A percentile compares a stretch with the other conserved stretches of the same genome.
phyloP scores from a whole-genome alignment of 2,888 invertebrate genomes.

The Spatulosminthurus flaviceps region DNA sequence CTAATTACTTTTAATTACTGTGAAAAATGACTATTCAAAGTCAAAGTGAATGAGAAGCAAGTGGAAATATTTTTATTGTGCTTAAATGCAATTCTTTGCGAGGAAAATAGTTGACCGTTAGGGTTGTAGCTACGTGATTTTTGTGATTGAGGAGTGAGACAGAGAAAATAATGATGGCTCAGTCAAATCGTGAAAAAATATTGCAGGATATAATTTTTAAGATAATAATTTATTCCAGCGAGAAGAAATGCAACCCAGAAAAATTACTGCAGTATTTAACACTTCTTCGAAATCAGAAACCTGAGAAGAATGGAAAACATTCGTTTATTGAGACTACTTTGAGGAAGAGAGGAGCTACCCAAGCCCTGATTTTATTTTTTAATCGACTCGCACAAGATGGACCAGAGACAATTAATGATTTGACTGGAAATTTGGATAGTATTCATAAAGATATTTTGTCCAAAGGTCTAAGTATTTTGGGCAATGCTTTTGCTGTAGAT shows the following conservation, averaged over 20 bases:
- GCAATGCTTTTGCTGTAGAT: conserved; percentile 45
- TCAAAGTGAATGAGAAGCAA: too few relatives aligned
- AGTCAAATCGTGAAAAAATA: background rate
- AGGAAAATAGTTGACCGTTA: too few relatives aligned
- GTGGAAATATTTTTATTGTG: too few relatives aligned
- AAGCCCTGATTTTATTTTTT: background rate
- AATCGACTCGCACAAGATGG: background rate
- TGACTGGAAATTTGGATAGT: background rate
- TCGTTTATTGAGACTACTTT: background rate
- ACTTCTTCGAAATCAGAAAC: conserved; percentile 22
- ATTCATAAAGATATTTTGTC: conserved; percentile 16
- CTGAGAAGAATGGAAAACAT: background rate
- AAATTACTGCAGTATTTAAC: conserved; percentile 38
- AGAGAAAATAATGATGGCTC: background rate
- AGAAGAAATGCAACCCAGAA: background rate
- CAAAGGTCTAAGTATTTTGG: conserved; percentile 31
- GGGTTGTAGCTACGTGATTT: too few relatives aligned
- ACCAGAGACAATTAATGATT: background rate
- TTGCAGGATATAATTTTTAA: conserved; percentile 30
- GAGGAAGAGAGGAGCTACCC: conserved; percentile 11
- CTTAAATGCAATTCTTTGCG: too few relatives aligned
- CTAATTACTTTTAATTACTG: too few relatives aligned
- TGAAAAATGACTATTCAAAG: too few relatives aligned
- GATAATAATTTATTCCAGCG: conserved; percentile 29
- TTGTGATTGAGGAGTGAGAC: background rate